Evolutionary conservation across 2,888 invertebrate genomes (phyloP), one percentile per base, ranked within the genome.

Genomic region (Sthenelais limicola): DNA sequence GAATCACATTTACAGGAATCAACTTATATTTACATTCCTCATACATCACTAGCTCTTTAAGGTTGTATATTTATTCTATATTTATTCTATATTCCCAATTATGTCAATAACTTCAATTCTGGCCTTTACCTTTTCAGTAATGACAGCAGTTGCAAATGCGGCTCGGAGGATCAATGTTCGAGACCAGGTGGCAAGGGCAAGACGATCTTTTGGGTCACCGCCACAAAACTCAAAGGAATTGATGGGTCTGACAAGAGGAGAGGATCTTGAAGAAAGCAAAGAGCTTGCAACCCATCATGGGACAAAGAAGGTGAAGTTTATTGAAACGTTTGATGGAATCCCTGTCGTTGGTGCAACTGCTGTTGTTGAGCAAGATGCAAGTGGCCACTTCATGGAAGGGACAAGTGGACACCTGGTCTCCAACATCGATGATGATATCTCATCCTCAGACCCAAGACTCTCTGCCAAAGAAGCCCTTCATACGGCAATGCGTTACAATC

Each of bases 281-380:
- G 32, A 15, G 18, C n/a, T 67, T n/a, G 28, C 9, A 47, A 77
- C 79, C 33, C 77, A 72, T 12, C 67, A 78, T 48, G 80, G 80
- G 2, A 77, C 76, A 1, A 71, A 52, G 7, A 71, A 80, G 15
- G 75, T 76, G 52, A 77, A 77, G 48, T 67, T 79, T 33, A 76
- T 78, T 26, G 80, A 81, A 67, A 77, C 62, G 0, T 81, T 73
- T 49, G 51, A 73, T 7, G 79, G 80, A 0, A 48, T 79, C 15
- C 74, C 76, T 0, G 78, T 81, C 9, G 79, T 74, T 51, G 81
- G 79, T 51, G 71, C 73, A 0, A 71, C 72, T 21, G 76, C 80
- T 1, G 77, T 80, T 21, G 74, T 80, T 18, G 78, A 78, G 35
- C 74, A 75, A 24, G 52, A 48, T 18, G 51, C 54, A 18, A 30